Evolutionary conservation across 2,113 vertebrate species (phyloP).

Genomic region (Aldabrachelys gigantea): DNA sequence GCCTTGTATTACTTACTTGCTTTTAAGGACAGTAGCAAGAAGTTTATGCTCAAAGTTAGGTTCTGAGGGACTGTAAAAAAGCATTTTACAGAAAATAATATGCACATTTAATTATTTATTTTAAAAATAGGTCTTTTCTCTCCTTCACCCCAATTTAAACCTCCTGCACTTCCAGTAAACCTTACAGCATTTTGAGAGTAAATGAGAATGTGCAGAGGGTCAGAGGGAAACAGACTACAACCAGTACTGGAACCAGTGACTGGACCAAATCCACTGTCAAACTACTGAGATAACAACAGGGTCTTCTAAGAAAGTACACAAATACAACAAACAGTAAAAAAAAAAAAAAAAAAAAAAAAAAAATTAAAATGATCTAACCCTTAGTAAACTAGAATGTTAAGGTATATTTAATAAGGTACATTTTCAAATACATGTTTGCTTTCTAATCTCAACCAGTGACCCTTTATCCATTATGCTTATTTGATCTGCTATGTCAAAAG

Average conservation of each 20-base stretch:
- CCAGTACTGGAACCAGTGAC: background rate
- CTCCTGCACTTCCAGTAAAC: background rate
- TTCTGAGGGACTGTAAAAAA: background rate
- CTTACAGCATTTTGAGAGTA: background rate
- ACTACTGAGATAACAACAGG: background rate
- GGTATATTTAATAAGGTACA: background rate
- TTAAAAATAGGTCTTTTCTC: background rate
- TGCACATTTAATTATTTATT: background rate
- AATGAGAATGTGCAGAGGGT: background rate
- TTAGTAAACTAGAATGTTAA: background rate
- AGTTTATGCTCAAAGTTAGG: background rate
- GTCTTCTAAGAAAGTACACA: background rate
- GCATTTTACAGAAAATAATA: background rate
- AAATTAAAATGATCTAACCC: background rate
- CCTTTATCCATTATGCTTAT: background rate
- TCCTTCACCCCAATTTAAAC: background rate
- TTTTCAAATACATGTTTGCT: background rate
- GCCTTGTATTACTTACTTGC: background rate
- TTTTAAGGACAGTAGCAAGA: background rate
- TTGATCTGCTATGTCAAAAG: constrained; percentile 9
- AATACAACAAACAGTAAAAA: accelerated
- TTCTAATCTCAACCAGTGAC: background rate
- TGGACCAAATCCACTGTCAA: constrained; percentile 1
- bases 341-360: background rate
- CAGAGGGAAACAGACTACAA: background rate